phyloP scores from a whole-genome alignment of 1,140 invertebrate genomes.

The Meloidogyne exigua region DNA sequence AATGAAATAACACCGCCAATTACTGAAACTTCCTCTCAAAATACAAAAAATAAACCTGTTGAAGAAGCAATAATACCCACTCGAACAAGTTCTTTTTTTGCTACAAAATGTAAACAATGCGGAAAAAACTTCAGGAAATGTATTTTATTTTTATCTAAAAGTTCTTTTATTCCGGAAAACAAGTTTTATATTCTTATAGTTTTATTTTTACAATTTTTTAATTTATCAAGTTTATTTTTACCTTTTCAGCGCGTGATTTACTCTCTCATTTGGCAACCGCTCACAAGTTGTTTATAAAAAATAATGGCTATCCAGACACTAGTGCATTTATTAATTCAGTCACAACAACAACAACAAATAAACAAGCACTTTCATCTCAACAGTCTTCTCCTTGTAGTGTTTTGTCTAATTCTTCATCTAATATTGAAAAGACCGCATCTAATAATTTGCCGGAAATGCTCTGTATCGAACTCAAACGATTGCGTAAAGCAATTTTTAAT shows the following conservation, averaged over 20 bases:
- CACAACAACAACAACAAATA: not conserved
- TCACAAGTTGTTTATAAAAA: constrained; percentile 44
- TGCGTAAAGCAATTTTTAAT: not conserved
- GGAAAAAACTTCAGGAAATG: constrained; percentile 61
- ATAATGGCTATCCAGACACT: not conserved
- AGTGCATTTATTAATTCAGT: not conserved
- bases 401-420: not conserved
- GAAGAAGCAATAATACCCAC: constrained; percentile 2
- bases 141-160: constrained; percentile 28
- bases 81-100: not conserved
- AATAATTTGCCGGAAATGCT: constrained; percentile 15
- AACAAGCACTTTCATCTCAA: not conserved
- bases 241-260: constrained; percentile 54
- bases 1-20: not conserved
- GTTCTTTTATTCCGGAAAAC: constrained; percentile 8
- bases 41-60: not conserved
- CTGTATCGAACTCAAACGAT: not conserved
- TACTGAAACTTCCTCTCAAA: not conserved
- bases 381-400: not conserved
- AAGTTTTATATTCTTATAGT: not conserved
- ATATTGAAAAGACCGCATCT: no score
- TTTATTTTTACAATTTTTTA: no score
- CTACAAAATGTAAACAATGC: constrained; percentile 56
- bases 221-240: constrained; percentile 8
- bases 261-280: constrained; percentile 53